These are phyloP conservation scores for Melanogrammus aeglefinus DNA, from an alignment of 2,797 vertebrate genomes.

Conservation along the genomic window DNA sequence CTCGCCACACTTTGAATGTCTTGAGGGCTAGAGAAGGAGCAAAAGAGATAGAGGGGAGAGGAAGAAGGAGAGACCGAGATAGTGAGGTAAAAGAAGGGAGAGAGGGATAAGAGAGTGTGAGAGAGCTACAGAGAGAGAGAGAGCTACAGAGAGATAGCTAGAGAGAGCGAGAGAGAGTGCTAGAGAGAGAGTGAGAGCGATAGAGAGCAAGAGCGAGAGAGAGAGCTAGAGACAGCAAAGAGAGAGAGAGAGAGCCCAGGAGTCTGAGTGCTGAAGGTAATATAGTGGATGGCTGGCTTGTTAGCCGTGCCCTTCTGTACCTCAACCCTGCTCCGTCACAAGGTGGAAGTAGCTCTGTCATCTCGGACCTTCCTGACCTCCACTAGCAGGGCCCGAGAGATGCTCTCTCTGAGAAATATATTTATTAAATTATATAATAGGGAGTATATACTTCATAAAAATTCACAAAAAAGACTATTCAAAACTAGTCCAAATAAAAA, in stretches of 20 bases:
- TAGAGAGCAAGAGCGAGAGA: not conserved
- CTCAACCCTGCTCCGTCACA: not conserved
- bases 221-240: not conserved
- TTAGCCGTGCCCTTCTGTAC: not conserved
- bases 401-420: not conserved
- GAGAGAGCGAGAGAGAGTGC: not conserved
- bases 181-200: not conserved
- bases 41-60: not conserved
- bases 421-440: too few relatives aligned
- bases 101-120: not conserved
- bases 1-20: not conserved
- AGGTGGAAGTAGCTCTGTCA: not conserved
- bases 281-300: conserved; percentile 1
- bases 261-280: not conserved
- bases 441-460: too few relatives aligned
- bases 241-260: not conserved
- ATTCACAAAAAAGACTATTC: too few relatives aligned
- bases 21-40: not conserved
- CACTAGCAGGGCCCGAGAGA: not conserved
- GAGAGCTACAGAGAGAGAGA: not conserved
- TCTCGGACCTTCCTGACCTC: not conserved
- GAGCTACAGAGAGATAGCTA: not conserved
- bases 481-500: too few relatives aligned
- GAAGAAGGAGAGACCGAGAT: not conserved
- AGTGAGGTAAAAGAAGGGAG: not conserved